phyloP scores from a whole-genome alignment of 2,113 vertebrate genomes.

The Chrysemys picta region DNA sequence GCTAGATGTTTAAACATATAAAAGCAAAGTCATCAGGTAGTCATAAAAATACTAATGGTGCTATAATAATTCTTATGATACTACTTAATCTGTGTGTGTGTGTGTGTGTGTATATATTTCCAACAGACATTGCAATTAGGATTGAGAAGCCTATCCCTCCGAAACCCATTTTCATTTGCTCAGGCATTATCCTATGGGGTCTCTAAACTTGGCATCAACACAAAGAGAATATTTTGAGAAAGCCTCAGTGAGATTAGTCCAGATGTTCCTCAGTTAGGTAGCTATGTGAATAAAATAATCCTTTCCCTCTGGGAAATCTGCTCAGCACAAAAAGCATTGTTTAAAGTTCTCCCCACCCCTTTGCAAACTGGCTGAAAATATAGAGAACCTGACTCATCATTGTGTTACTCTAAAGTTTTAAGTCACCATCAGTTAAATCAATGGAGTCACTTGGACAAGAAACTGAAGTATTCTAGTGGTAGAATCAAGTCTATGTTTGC shows the following conservation, averaged over 20 bases:
- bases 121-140: neutral
- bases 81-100: neutral
- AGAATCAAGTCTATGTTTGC: neutral
- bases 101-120: neutral
- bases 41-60: neutral
- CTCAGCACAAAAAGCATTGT: neutral
- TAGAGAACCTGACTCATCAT: neutral
- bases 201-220: neutral
- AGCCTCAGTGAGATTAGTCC: neutral
- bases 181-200: neutral
- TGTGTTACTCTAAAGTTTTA: neutral
- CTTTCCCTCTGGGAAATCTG: neutral
- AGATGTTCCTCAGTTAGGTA: neutral
- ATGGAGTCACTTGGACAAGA: neutral
- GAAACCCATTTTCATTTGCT: neutral
- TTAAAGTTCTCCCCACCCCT: neutral
- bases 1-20: neutral
- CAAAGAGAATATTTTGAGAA: neutral
- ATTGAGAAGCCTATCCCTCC: neutral
- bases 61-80: neutral
- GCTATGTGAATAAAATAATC: neutral
- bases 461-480: neutral
- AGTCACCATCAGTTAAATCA: neutral
- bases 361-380: neutral
- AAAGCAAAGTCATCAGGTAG: neutral